Evolutionary conservation across 2,888 invertebrate genomes (phyloP).

Genomic region (Prionchulus punctatus): DNA sequence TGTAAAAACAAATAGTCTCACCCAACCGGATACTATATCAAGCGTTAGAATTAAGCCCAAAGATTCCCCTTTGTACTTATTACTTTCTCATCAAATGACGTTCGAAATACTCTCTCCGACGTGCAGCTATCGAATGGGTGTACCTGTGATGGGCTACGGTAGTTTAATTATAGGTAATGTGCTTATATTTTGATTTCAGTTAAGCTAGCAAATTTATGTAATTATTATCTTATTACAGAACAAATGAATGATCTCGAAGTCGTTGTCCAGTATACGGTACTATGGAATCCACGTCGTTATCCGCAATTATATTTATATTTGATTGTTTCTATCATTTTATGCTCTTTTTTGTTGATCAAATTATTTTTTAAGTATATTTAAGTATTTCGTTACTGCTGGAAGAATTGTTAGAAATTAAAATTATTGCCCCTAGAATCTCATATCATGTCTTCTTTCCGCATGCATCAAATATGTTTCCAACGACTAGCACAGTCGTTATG

Average conservation of each 20-base stretch:
- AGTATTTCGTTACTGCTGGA: no score
- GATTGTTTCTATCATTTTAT: no score
- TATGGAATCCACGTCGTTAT: background rate
- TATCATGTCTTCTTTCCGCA: no score
- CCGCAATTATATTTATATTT: background rate
- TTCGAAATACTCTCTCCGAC: constrained; percentile 78
- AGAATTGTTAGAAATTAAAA: no score
- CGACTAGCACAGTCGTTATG: no score
- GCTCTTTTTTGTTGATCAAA: no score
- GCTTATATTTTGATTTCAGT: constrained; percentile 10
- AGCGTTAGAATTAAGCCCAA: background rate
- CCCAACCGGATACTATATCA: background rate
- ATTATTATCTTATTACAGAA: background rate
- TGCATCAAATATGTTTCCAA: no score
- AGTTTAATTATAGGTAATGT: constrained; percentile 52
- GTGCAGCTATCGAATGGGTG: constrained; percentile 91
- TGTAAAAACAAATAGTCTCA: background rate
- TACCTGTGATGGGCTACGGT: constrained; percentile 64
- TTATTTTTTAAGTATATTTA: no score
- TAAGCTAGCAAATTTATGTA: background rate
- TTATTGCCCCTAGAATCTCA: no score
- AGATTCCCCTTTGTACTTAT: no score
- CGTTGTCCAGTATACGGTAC: background rate
- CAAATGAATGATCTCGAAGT: background rate
- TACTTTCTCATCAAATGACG: no score